Conservation (phyloP, 2,797 vertebrate species). For the Pangasius sanitwongsei region DNA sequence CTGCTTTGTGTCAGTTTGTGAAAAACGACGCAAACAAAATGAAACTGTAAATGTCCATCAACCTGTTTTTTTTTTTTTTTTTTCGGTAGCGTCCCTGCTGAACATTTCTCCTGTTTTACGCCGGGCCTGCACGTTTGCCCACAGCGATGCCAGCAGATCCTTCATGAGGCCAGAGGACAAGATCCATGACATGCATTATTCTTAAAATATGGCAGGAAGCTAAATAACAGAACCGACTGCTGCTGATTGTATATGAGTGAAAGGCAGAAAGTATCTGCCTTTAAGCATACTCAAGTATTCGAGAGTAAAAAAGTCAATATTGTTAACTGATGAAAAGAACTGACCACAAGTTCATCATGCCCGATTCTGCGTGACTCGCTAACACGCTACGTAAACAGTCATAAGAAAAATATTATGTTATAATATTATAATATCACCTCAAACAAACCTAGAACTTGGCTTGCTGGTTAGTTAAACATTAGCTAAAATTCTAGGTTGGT, state of each 20-base stretch:
- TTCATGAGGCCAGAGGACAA: not conserved
- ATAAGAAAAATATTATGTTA: not conserved
- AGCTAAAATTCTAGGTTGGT: not conserved
- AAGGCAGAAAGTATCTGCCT: not conserved
- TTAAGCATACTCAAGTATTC: not conserved
- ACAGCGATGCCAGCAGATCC: not conserved
- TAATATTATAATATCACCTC: not conserved
- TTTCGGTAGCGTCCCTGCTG: not conserved
- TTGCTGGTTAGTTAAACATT: not conserved
- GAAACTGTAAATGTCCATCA: not conserved
- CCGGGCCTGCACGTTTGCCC: not conserved
- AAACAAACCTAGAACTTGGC: not conserved
- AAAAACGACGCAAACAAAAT: not conserved
- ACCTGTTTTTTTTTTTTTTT: not conserved
- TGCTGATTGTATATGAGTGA: not conserved
- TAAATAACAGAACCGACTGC: not conserved
- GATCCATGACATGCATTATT: not conserved
- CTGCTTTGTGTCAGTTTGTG: not conserved
- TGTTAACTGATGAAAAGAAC: not conserved
- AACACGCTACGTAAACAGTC: not conserved
- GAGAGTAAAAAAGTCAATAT: not conserved
- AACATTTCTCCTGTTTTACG: not conserved
- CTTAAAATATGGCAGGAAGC: not conserved
- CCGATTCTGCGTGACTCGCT: not conserved
- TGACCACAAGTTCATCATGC: not conserved